Evolutionary conservation across 37 sponge, comb jelly and placozoan genomes (phyloP).

Genomic region (Spongilla lacustris): DNA sequence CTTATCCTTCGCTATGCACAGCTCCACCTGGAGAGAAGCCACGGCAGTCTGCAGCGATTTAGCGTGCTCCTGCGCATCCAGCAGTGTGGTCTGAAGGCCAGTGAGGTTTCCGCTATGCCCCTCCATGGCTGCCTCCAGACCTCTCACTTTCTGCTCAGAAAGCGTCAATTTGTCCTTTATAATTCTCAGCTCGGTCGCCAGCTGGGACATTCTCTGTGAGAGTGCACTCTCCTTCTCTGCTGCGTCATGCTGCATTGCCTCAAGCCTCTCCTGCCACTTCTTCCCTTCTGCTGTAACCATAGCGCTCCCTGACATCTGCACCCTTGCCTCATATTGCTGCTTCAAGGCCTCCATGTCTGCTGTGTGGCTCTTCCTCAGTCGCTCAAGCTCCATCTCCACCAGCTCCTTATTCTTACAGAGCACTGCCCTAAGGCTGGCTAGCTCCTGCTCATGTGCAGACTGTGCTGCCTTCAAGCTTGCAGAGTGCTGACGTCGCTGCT

Average conservation of each 20-base stretch:
- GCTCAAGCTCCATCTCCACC: slow-evolving; percentile 17
- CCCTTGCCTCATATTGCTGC: not conserved
- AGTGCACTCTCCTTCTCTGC: slow-evolving; percentile 34
- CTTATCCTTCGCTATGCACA: slow-evolving; percentile 42
- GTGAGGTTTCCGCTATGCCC: not conserved
- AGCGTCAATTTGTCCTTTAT: slow-evolving; percentile 64
- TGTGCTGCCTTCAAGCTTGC: slow-evolving; percentile 10
- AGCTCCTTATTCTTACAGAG: not conserved
- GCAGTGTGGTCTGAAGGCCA: slow-evolving; percentile 26
- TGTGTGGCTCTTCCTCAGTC: not conserved
- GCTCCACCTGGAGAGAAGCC: slow-evolving; percentile 6
- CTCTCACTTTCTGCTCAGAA: slow-evolving; percentile 51
- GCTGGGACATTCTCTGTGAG: slow-evolving; percentile 38
- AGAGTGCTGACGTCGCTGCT: not conserved
- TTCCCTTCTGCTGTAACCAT: not conserved
- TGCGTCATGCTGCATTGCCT: not conserved
- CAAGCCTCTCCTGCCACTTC: slow-evolving; percentile 29
- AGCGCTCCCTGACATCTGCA: slow-evolving; percentile 19
- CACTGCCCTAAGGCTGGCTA: slow-evolving; percentile 1
- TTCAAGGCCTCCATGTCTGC: slow-evolving; percentile 20
- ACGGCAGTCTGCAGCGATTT: slow-evolving; percentile 10
- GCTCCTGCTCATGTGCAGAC: slow-evolving; percentile 26
- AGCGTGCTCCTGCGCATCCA: slow-evolving; percentile 1
- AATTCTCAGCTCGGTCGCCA: slow-evolving; percentile 50
- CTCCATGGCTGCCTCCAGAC: slow-evolving; percentile 30